Evolutionary conservation across 2,113 vertebrate genomes (phyloP).

Genomic region (Ovibos moschatus): DNA sequence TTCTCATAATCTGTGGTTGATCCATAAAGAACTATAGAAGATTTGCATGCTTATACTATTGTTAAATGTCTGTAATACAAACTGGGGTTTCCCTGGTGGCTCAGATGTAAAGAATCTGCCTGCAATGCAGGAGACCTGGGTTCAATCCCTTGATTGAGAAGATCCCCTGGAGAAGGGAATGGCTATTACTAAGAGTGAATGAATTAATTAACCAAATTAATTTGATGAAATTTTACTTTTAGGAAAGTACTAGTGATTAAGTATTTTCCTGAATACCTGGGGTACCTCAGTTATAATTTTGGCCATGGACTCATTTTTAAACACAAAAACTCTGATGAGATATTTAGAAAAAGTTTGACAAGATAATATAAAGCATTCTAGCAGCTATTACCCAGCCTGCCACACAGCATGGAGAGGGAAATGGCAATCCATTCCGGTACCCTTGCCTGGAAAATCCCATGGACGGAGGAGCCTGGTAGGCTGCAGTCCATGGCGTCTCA

Average conservation of each 20-base stretch:
- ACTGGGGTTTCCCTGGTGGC: not conserved
- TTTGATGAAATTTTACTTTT: not conserved
- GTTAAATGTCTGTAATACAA: not conserved
- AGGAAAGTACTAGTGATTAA: not conserved
- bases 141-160: not conserved
- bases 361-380: not conserved
- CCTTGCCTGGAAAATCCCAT: not conserved
- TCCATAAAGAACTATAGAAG: not conserved
- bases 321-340: not conserved
- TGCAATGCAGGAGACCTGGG: not conserved
- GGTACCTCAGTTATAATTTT: not conserved
- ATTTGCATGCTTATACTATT: not conserved
- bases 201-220: not conserved
- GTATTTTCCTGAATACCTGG: not conserved
- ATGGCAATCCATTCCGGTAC: fast-evolving
- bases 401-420: not conserved
- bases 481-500: fast-evolving
- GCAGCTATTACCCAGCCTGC: not conserved
- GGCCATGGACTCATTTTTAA: not conserved
- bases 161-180: not conserved
- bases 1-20: not conserved
- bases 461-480: fast-evolving
- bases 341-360: not conserved
- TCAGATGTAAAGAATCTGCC: not conserved
- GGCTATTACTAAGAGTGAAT: not conserved